A percentile compares a stretch with the other conserved stretches of the same genome.
Conservation (phyloP, 92 coral and sea anemone species). For the Montipora capitata region DNA sequence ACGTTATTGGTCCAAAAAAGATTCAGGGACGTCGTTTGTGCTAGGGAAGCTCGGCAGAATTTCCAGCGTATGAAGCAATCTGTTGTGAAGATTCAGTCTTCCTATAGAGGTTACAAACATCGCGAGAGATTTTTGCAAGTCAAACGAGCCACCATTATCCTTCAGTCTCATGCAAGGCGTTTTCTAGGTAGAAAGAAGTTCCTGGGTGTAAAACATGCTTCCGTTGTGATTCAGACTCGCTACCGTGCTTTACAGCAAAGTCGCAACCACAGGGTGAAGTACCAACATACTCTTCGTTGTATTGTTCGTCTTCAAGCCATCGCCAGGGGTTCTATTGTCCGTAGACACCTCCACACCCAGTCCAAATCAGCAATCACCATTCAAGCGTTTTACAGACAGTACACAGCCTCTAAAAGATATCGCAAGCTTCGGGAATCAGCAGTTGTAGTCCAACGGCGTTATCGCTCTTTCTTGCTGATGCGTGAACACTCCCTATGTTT, state of each 20-base stretch:
- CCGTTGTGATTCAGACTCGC: conserved; percentile 66
- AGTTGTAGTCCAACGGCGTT: conserved; percentile 73
- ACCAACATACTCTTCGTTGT: conserved; percentile 50
- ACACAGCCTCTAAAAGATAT: conserved; percentile 41
- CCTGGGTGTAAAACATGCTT: conserved; percentile 52
- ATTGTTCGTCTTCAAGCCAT: conserved; percentile 79
- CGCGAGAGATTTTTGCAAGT: conserved; percentile 57
- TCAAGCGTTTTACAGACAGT: conserved; percentile 69
- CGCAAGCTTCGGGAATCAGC: conserved; percentile 59
- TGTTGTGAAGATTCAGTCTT: conserved; percentile 74
- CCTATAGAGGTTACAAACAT: conserved; percentile 67
- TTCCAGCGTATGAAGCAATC: conserved; percentile 52
- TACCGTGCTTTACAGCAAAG: conserved; percentile 77
- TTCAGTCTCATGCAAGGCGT: conserved; percentile 76
- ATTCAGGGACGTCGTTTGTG: conserved; percentile 53
- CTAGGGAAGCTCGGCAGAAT: conserved; percentile 35
- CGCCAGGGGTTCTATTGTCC: conserved; percentile 53
- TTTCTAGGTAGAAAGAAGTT: conserved; percentile 61
- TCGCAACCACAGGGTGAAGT: conserved; percentile 57
- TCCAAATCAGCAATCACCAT: conserved; percentile 65
- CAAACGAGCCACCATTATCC: conserved; percentile 40
- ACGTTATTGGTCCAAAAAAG: conserved; percentile 67
- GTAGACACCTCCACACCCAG: conserved; percentile 50
- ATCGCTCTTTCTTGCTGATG: conserved; percentile 67
- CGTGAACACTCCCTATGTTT: conserved; percentile 53